These are phyloP conservation scores for Hydraecia micacea DNA, from an alignment of 2,888 invertebrate genomes.

Conservation along the genomic window DNA sequence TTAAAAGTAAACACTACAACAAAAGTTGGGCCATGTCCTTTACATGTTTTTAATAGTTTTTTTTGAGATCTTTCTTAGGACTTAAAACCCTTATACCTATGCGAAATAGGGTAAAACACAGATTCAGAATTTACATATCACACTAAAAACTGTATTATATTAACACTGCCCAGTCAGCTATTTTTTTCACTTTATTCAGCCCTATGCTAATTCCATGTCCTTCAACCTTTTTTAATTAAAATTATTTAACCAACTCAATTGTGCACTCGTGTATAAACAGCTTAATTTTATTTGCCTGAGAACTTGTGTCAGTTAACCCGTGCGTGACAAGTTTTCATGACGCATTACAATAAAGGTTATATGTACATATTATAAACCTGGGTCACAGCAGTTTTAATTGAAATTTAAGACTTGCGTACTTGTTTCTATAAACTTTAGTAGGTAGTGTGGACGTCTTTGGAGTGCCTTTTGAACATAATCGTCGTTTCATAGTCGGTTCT, in stretches of 20 bases:
- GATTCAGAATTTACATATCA: neutral
- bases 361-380: neutral
- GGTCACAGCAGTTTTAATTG: slow-evolving; percentile 16
- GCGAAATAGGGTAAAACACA: neutral
- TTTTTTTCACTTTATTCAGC: slow-evolving; percentile 7
- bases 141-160: neutral
- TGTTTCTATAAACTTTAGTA: neutral
- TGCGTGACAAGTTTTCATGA: slow-evolving; percentile 42
- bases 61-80: neutral
- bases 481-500: too few species aligned
- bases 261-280: slow-evolving; percentile 44
- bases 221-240: slow-evolving; percentile 50
- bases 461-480: neutral
- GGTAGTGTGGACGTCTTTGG: neutral
- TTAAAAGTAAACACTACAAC: neutral
- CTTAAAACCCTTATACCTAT: too few species aligned
- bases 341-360: slow-evolving; percentile 27
- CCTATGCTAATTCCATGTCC: slow-evolving; percentile 17
- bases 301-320: slow-evolving; percentile 41
- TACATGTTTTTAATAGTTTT: neutral
- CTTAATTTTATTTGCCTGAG: slow-evolving; percentile 54
- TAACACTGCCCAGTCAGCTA: neutral
- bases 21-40: neutral
- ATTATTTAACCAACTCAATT: slow-evolving; percentile 35
- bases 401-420: slow-evolving; percentile 4